Base-by-base conservation (phyloP, 2,888 invertebrate species). In the Lagria hirta region DNA sequence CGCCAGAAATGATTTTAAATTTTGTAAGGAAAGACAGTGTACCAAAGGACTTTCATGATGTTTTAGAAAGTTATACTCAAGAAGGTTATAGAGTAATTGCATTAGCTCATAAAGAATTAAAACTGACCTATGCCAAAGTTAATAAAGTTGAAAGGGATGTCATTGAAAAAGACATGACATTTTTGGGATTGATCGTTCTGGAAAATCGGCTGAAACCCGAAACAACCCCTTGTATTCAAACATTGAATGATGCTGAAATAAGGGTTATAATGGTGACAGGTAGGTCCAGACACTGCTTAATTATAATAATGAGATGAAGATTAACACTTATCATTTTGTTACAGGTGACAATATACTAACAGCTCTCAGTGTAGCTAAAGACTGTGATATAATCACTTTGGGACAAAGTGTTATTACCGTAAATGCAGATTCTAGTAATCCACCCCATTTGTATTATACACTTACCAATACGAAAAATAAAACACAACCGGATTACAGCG, bases 181-280 rank as follows among this genome's bases (percentile, higher is more conserved):
- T 92, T 66, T 73, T 93, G 3, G 95, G 95, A 0, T 80, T 99
- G 52, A 86, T 99, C 6, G 84, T 99, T 4, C 79, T 99, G 75
- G 98, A 99, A 70, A 99, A 99, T 72, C 80, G 93, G 0, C 73
- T 99, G 37, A 98, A 98, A 66, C 83, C 86, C 0, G 89, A 93
- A 59, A 93, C 95, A 0, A 81, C 83, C 0, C 83, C 84, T 1
- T 86, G 93, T 32, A 89, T 98, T 35, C 71, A 79, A 4, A 82
- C 83, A 29, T 73, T 98, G 33, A 86, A 83, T 52, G 78, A 85
- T 5, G 98, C 99, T 0, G 81, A 86, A 57, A 90, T 99, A 37
- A 80, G 91, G 35, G 87, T 89, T 2, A 82, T 96, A n/a, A 99
- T 99, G 98, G 91, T 98, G 3, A 99, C 98, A 18, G 97, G 87